phyloP scores from a whole-genome alignment of 37 sponge, comb jelly and placozoan species.

The Aplysina aerophoba region DNA sequence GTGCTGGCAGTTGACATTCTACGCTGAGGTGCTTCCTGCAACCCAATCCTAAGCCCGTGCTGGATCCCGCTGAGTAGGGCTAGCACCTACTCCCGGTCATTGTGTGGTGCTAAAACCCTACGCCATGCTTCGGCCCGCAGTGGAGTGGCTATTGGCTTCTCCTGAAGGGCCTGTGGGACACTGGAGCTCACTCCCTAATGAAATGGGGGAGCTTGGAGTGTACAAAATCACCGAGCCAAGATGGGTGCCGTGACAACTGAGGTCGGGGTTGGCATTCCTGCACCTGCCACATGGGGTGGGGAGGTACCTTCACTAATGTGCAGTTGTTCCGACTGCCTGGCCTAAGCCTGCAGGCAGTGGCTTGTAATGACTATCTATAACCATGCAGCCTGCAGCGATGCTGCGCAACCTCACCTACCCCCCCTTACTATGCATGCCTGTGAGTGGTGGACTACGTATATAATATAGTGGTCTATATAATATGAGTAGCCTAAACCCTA shows the following conservation, averaged over 20 bases:
- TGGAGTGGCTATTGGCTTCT: not conserved
- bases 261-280: not conserved
- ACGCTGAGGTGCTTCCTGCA: not conserved
- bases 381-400: too few relatives aligned
- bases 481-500: too few relatives aligned
- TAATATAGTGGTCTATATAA: too few relatives aligned
- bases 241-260: not conserved
- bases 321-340: too few relatives aligned
- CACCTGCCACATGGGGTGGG: not conserved
- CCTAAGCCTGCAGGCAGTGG: too few relatives aligned
- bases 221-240: not conserved
- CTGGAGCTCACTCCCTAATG: not conserved
- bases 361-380: too few relatives aligned
- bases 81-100: not conserved
- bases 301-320: not conserved
- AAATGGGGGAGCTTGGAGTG: not conserved
- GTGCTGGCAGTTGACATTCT: not conserved
- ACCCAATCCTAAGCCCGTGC: not conserved
- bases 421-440: too few relatives aligned
- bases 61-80: not conserved
- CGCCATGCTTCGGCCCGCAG: slow-evolving; percentile 1
- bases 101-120: not conserved
- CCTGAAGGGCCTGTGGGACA: not conserved
- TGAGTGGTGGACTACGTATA: too few relatives aligned
- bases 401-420: too few relatives aligned